Evolutionary conservation across 2,113 vertebrate species (phyloP).

Genomic region (Sceloporus tristichus): DNA sequence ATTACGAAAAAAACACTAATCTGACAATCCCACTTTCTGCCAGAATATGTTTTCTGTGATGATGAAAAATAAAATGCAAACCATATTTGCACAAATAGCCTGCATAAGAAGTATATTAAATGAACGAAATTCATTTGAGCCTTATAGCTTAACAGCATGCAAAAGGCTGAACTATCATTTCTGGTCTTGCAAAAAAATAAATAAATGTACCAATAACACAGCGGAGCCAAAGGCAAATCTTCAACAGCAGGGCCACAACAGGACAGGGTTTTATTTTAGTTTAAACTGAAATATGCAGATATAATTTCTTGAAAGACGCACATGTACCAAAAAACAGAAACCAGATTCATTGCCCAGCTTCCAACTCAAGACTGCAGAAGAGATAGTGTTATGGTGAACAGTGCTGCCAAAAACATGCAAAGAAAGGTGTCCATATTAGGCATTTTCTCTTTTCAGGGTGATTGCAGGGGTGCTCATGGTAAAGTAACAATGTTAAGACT

Average conservation of each 20-base stretch:
- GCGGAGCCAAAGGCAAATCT: neutral
- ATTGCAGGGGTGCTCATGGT: no score
- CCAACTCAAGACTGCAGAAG: neutral
- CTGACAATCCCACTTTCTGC: neutral
- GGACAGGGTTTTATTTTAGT: neutral
- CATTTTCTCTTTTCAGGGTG: no score
- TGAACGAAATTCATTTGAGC: neutral
- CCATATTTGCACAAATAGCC: neutral
- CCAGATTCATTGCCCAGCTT: neutral
- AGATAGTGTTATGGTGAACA: neutral
- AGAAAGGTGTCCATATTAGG: no score
- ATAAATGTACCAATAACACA: neutral
- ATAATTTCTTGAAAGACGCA: neutral
- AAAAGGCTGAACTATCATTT: neutral
- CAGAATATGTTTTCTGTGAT: neutral
- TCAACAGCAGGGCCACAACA: neutral
- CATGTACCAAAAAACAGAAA: neutral
- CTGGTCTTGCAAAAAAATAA: neutral
- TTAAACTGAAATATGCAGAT: neutral
- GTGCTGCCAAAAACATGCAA: no score
- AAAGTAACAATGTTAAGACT: no score
- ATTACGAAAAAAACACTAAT: slow-evolving; percentile 11
- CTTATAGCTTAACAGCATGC: neutral
- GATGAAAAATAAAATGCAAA: slow-evolving; percentile 31
- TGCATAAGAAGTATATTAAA: neutral